Base-by-base conservation (phyloP, 2,888 invertebrate species). In the Sinopyrophorus schimmeli region DNA sequence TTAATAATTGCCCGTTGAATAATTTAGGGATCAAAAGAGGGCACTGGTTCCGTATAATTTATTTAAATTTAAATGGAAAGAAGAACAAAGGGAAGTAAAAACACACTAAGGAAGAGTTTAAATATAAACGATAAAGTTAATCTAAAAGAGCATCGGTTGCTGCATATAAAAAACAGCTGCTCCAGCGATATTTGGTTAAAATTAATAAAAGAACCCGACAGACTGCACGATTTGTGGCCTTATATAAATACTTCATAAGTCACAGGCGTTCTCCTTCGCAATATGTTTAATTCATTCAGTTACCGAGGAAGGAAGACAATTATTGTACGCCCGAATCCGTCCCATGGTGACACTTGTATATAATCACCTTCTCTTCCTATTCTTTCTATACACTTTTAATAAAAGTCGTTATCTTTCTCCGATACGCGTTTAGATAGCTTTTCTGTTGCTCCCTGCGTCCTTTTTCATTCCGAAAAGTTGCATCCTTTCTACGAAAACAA, bases 331-430 rank as follows among this genome's bases (percentile, higher is more conserved):
- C 67, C 65, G 73, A 73, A 73, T 73, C 72, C 72, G 72, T 71
- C 73, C 74, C 73, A 58, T 63, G 72, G 80, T 80, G 81, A 79
- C 81, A 81, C 80, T 81, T 81, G 81, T 72, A 72, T 71, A 76
- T 79, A 81, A 81, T 81, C 79, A 43, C 52, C 47, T 38, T 32
- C 10, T 27, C 18, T 11, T 27, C 40, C 27, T n/a, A n/a, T n/a
- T n/a, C n/a, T n/a, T n/a, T n/a, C n/a, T n/a, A n/a, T n/a, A n/a
- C n/a, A n/a, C n/a, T n/a, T n/a, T n/a, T n/a, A n/a, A n/a, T n/a
- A n/a, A n/a, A n/a, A n/a, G n/a, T n/a, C n/a, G n/a, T n/a, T n/a
- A 10, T 42, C 47, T 42, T 16, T 20, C 9, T 47, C 30, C 20
- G 4, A 16, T 12, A 7, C 15, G 20, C 21, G n/a, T 21, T 1